Evolutionary conservation across 2,797 vertebrate genomes (phyloP), one percentile per base, ranked within the genome.

Genomic region (Meda fulgida): DNA sequence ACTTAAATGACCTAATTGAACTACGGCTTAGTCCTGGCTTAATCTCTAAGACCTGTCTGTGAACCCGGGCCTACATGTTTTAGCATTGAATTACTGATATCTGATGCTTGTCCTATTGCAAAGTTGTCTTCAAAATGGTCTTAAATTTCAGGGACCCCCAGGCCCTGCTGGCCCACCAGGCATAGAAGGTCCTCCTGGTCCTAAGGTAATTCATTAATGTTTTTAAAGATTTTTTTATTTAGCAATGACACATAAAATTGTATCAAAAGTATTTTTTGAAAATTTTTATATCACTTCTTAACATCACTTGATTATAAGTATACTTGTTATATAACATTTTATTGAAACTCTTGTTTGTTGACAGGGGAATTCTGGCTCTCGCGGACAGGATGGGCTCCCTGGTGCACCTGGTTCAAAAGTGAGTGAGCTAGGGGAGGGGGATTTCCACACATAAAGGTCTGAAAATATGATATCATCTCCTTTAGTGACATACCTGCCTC

Each of bases 321-420:
- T 36, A 21, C 34, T 2, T 36, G 16, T 21, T 11, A 21, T 69
- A 10, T 38, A 73, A 1, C 19, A 21, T 21, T 34, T 46, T 53
- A 18, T 13, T 86, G 29, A 81, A 26, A 7, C 11, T 51, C 13
- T 78, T 29, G 11, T 60, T 43, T 66, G 73, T 23, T 55, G 71
- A 65, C 81, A 93, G 93, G 93, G 93, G 0, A 88, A 21, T 86
- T 84, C 86, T n/a, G 92, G 93, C 13, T 81, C 78, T 23, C 84
- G 58, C 0, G 93, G 92, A 9, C 81, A 63, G n/a, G 48, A 48
- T 2, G 91, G 92, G 5, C n/a, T 81, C 51, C 86, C 89, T 29
- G 93, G 92, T 19, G 65, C 14, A 18, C 84, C 88, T 16, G 92
- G 93, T 14, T 43, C 81, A 36, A 87, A 88, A 86, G 92, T 93